A percentile compares a stretch with the other conserved stretches of the same genome.
Evolutionary conservation across 2,888 invertebrate species (phyloP).

Genomic region (Amiota minor): DNA sequence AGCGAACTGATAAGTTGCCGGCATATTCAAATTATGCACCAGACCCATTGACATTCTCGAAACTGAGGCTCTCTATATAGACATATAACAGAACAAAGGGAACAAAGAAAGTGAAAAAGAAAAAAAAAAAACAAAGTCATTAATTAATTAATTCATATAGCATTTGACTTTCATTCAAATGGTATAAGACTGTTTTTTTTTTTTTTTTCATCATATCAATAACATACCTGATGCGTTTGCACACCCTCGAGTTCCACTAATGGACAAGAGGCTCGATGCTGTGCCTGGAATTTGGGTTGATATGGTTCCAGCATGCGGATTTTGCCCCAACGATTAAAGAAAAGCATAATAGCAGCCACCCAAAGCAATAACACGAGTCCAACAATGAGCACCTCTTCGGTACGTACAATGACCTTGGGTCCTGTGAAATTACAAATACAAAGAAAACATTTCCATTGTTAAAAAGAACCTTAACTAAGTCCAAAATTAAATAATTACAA

Average conservation of each 20-base stretch:
- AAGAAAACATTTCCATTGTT: neutral
- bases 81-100: conserved; percentile 2
- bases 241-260: conserved; percentile 76
- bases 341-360: conserved; percentile 91
- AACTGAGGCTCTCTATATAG: conserved; percentile 72
- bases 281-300: conserved; percentile 91
- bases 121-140: neutral
- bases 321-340: conserved; percentile 96
- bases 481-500: neutral
- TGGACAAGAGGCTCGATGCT: conserved; percentile 85
- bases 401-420: conserved; percentile 84
- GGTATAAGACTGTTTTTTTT: neutral
- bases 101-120: conserved; percentile 13
- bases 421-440: conserved; percentile 63
- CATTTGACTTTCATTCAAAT: neutral
- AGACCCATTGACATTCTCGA: conserved; percentile 73
- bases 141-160: neutral
- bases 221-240: conserved; percentile 68
- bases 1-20: conserved; percentile 69
- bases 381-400: conserved; percentile 89
- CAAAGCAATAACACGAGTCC: conserved; percentile 88
- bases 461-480: neutral
- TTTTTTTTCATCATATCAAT: neutral
- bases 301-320: conserved; percentile 93
- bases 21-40: conserved; percentile 71